Evolutionary conservation across 1,140 invertebrate genomes (phyloP).

Genomic region (Eciton burchellii): DNA sequence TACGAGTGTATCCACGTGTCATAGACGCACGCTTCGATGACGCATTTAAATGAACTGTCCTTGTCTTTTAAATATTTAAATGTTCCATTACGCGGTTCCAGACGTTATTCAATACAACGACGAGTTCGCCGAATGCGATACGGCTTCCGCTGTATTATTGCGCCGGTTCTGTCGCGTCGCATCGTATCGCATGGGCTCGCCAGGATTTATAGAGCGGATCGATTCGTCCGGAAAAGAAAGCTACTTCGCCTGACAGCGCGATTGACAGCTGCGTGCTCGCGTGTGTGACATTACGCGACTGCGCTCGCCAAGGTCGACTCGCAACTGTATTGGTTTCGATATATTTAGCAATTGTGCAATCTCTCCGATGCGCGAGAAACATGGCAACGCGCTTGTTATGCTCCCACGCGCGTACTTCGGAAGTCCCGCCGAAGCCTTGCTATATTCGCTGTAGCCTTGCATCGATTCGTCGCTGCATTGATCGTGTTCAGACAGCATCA

Average conservation of each 20-base stretch:
- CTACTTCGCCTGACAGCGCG: not conserved
- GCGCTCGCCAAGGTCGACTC: constrained; percentile 30
- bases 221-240: not conserved
- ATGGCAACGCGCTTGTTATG: not conserved
- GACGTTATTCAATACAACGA: not conserved
- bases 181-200: not conserved
- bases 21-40: too few relatives aligned
- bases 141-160: constrained; percentile 9
- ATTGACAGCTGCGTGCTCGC: not conserved
- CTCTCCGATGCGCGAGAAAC: constrained; percentile 21
- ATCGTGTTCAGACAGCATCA: too few relatives aligned
- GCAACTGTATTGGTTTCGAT: constrained; percentile 27
- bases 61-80: not conserved
- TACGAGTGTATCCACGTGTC: not conserved
- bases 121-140: constrained; percentile 7
- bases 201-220: not conserved
- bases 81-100: not conserved
- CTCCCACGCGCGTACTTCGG: not conserved
- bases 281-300: not conserved
- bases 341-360: constrained; percentile 24
- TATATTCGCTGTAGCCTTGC: not conserved
- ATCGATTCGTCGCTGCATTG: too few relatives aligned
- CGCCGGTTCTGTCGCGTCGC: not conserved
- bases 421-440: not conserved
- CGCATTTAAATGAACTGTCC: too few relatives aligned